A percentile compares a stretch with the other conserved stretches of the same genome.
These are phyloP conservation scores for Fringilla coelebs DNA, from an alignment of 2,797 vertebrate genomes.

Conservation along the genomic window DNA sequence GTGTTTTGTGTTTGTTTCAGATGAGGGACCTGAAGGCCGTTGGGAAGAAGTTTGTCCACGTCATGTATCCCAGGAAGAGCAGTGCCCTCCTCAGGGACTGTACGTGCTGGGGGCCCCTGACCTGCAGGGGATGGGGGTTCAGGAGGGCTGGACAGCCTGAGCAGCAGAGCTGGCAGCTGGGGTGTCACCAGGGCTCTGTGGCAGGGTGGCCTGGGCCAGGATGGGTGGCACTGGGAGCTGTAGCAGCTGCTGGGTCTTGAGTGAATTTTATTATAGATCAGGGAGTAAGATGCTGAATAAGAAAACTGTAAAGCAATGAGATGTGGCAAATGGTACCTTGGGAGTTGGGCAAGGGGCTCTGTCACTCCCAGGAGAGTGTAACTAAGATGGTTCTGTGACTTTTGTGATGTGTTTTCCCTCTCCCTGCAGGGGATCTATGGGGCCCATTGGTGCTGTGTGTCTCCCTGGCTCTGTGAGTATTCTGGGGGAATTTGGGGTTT, in stretches of 20 bases:
- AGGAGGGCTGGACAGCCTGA: not conserved
- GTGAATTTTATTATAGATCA: rapidly evolving
- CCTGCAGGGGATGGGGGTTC: not conserved
- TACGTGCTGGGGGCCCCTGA: constrained; percentile 63
- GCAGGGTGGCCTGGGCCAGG: rapidly evolving
- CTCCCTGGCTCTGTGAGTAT: constrained; percentile 89
- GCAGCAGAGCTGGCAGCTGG: not conserved
- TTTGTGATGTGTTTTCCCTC: not conserved
- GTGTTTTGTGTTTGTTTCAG: constrained; percentile 69
- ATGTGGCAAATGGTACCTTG: not conserved
- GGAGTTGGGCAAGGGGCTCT: not conserved
- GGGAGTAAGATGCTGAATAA: not conserved
- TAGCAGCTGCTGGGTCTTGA: not conserved
- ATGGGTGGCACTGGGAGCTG: not conserved
- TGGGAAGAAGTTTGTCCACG: constrained; percentile 95
- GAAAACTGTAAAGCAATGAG: not conserved
- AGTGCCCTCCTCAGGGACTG: constrained; percentile 90
- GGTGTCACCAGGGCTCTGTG: not conserved
- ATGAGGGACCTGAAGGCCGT: constrained; percentile 93
- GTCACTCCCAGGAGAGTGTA: too few species aligned
- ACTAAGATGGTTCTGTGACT: not conserved
- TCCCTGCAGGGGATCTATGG: constrained; percentile 90
- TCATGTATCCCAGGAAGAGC: constrained; percentile 94
- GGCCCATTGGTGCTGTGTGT: constrained; percentile 95
- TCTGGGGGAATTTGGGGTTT: not conserved